These are phyloP conservation scores for Antitype chi DNA, from an alignment of 2,888 invertebrate genomes.

Conservation along the genomic window DNA sequence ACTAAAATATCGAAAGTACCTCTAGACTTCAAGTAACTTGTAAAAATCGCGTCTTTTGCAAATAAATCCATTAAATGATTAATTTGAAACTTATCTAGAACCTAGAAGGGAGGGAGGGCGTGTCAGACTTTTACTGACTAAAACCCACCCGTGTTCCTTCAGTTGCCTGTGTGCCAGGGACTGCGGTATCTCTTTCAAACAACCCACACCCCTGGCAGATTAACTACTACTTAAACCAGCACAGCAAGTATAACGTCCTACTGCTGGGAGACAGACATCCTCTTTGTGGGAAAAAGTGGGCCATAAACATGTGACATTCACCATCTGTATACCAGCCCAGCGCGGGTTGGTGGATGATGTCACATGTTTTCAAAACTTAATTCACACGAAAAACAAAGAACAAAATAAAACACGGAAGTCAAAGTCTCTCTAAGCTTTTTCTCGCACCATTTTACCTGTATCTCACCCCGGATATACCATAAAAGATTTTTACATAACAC, in stretches of 20 bases:
- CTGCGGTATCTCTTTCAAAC: too few relatives aligned
- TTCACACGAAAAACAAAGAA: background rate
- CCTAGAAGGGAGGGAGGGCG: too few relatives aligned
- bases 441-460: background rate
- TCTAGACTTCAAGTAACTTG: background rate
- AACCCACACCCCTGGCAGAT: too few relatives aligned
- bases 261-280: background rate
- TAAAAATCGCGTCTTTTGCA: background rate
- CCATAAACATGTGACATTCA: background rate
- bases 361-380: background rate
- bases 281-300: too few relatives aligned
- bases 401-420: background rate
- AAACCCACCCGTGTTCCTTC: too few relatives aligned
- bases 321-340: background rate
- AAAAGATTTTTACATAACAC: slow-evolving; percentile 15
- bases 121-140: too few relatives aligned
- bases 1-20: slow-evolving; percentile 5
- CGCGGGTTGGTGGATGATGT: background rate
- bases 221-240: too few relatives aligned
- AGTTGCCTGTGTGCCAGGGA: too few relatives aligned
- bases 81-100: background rate
- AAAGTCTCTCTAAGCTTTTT: background rate
- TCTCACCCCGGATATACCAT: background rate
- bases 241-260: too few relatives aligned
- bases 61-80: background rate